These are phyloP conservation scores for Criorhina ranunculi DNA, from an alignment of 2,888 invertebrate species.

Conservation along the genomic window DNA sequence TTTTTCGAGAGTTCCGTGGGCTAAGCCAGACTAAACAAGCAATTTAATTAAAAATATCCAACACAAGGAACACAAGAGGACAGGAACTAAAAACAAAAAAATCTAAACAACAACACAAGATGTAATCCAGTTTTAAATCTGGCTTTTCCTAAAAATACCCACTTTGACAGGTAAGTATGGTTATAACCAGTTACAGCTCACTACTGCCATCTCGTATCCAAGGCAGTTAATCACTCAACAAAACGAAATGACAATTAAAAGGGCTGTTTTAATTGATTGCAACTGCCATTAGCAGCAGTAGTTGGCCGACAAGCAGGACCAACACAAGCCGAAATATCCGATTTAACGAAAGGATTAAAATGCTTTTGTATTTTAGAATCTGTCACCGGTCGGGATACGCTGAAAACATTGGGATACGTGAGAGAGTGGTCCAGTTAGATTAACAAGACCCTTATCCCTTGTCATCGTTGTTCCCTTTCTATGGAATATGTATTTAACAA, in stretches of 20 bases:
- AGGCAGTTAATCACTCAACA: constrained; percentile 69
- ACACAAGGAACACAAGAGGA: background rate
- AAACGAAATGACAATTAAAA: constrained; percentile 77
- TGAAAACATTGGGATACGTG: background rate
- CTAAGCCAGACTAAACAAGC: background rate
- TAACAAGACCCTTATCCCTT: constrained; percentile 29
- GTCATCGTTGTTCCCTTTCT: background rate
- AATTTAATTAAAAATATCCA: constrained; percentile 53
- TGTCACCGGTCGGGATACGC: constrained; percentile 10
- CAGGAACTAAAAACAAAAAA: background rate
- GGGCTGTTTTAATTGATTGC: constrained; percentile 75
- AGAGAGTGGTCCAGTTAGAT: constrained; percentile 16
- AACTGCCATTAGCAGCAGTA: constrained; percentile 47
- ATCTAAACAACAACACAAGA: constrained; percentile 7
- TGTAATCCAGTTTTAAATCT: constrained; percentile 62
- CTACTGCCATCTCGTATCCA: constrained; percentile 52
- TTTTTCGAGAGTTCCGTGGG: too few species aligned
- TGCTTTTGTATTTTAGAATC: constrained; percentile 61
- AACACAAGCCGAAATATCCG: constrained; percentile 43
- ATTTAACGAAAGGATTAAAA: constrained; percentile 70
- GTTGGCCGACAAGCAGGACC: constrained; percentile 7
- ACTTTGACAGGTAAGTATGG: constrained; percentile 57
- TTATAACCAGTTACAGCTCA: constrained; percentile 24
- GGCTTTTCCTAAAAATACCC: constrained; percentile 48
- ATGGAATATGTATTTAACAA: constrained; percentile 8